Conservation (phyloP, 2,797 vertebrate genomes). For the Babyrousa celebensis region DNA sequence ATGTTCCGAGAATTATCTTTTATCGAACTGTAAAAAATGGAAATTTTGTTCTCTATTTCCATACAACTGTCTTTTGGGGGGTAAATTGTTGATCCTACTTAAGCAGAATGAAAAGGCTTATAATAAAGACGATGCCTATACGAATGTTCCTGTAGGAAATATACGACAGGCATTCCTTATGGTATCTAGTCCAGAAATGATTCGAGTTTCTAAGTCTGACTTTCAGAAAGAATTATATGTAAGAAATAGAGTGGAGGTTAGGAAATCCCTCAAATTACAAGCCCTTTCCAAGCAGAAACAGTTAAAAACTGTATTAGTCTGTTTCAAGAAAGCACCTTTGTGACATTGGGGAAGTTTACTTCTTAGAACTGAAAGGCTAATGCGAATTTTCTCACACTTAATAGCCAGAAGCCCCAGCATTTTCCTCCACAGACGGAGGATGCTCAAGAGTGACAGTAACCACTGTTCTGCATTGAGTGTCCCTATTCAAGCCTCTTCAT, state of each 20-base stretch:
- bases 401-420: neutral
- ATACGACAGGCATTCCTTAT: slow-evolving; percentile 39
- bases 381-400: neutral
- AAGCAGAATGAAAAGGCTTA: slow-evolving; percentile 75
- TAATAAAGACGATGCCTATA: slow-evolving; percentile 68
- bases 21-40: slow-evolving; percentile 81
- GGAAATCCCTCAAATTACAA: slow-evolving; percentile 18
- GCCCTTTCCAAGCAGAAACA: slow-evolving; percentile 58
- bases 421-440: neutral
- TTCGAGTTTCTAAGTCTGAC: slow-evolving; percentile 54
- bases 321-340: slow-evolving; percentile 50
- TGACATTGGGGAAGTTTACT: neutral
- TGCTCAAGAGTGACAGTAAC: neutral
- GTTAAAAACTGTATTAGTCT: slow-evolving; percentile 21
- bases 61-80: slow-evolving; percentile 88
- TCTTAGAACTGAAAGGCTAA: slow-evolving; percentile 22
- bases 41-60: slow-evolving; percentile 86
- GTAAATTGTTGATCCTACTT: slow-evolving; percentile 87
- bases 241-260: neutral
- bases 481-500: neutral
- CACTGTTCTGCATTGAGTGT: neutral
- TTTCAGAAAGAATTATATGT: slow-evolving; percentile 64
- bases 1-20: slow-evolving; percentile 87
- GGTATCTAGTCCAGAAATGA: slow-evolving; percentile 70
- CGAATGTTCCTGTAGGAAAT: slow-evolving; percentile 60